Conservation (phyloP, 1,140 invertebrate species). For the Hyles vespertilio region DNA sequence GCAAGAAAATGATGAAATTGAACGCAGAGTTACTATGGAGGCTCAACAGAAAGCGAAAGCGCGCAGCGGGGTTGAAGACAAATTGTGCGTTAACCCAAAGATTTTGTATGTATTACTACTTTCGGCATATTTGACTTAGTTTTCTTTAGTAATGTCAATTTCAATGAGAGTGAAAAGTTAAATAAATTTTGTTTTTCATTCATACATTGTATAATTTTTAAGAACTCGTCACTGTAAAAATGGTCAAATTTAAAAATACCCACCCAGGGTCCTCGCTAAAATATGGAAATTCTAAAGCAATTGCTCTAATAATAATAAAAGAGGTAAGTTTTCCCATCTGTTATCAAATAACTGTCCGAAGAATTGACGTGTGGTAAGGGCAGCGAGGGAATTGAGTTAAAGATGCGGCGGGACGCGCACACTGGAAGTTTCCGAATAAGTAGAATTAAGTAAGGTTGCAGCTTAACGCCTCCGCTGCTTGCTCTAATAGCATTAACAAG, state of each 20-base stretch:
- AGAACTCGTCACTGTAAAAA: too few species aligned
- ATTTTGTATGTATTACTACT: background rate
- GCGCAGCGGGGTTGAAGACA: constrained; percentile 13
- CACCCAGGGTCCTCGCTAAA: too few species aligned
- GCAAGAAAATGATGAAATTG: constrained; percentile 17
- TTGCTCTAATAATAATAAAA: too few species aligned
- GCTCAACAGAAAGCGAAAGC: constrained; percentile 34
- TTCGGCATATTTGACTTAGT: too few species aligned
- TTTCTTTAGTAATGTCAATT: too few species aligned
- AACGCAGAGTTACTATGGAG: constrained; percentile 36
- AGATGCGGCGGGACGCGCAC: constrained; percentile 18
- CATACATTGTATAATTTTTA: too few species aligned
- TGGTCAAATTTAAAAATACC: too few species aligned
- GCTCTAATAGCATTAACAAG: constrained; percentile 70
- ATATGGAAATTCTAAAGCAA: too few species aligned
- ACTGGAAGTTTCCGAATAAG: constrained; percentile 60
- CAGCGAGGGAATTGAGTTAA: constrained; percentile 12
- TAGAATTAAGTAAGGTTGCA: constrained; percentile 70
- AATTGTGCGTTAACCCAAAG: constrained; percentile 11
- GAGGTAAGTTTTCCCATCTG: too few species aligned
- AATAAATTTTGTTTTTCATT: too few species aligned
- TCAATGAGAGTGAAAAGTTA: too few species aligned
- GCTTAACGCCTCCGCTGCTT: constrained; percentile 67
- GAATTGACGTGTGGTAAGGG: background rate
- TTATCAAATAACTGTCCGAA: too few species aligned